Conservation (phyloP, 1,140 invertebrate genomes). For the Drosophila orena region DNA sequence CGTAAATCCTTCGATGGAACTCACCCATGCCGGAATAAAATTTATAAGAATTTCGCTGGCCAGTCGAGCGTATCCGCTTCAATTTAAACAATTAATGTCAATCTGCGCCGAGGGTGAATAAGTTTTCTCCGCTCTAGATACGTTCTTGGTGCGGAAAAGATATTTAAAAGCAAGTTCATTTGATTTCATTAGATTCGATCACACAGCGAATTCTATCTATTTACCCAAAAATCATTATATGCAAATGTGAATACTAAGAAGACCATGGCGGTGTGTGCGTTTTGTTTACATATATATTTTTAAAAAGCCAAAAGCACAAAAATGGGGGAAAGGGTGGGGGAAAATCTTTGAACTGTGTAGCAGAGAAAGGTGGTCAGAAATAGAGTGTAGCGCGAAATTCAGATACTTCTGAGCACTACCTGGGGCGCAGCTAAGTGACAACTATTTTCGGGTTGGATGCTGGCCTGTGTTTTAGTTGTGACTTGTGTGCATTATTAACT, state of each 20-base stretch:
- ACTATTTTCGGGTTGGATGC: conserved; percentile 8
- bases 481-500: conserved; percentile 74
- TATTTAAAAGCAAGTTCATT: conserved; percentile 60
- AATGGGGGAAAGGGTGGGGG: neutral
- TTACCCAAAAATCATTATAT: conserved; percentile 52
- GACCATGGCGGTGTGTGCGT: conserved; percentile 21
- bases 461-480: conserved; percentile 33
- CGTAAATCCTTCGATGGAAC: conserved; percentile 32
- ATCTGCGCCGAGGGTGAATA: conserved; percentile 55
- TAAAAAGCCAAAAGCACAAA: conserved; percentile 29
- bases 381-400: conserved; percentile 33
- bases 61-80: conserved; percentile 29
- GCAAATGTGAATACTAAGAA: conserved; percentile 56
- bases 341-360: conserved; percentile 64
- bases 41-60: conserved; percentile 26
- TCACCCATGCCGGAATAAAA: conserved; percentile 7
- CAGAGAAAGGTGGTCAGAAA: conserved; percentile 42
- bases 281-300: conserved; percentile 53
- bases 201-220: conserved; percentile 29
- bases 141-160: conserved; percentile 42
- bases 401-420: conserved; percentile 33
- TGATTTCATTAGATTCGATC: conserved; percentile 62
- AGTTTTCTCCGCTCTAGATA: conserved; percentile 43
- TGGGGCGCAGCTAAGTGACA: conserved; percentile 48
- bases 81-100: conserved; percentile 82